phyloP scores from a whole-genome alignment of 2,113 vertebrate species.

The Polypterus bichir region DNA sequence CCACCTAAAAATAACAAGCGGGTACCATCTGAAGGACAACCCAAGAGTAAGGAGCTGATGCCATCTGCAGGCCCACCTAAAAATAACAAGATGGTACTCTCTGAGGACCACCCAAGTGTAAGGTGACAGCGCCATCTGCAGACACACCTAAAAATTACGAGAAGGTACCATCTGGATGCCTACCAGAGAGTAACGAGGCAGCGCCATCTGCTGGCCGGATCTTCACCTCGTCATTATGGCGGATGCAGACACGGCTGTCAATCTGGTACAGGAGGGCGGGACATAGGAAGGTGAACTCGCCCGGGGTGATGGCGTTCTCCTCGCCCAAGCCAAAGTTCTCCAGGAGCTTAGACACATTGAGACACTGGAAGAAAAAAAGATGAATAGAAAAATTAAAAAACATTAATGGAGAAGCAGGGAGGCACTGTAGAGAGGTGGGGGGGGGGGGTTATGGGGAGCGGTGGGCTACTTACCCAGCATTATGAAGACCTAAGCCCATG shows the following conservation, averaged over 20 bases:
- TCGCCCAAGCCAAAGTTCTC: slow-evolving; percentile 57
- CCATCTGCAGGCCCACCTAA: no score
- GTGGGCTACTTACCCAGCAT: not conserved
- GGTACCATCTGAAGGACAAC: no score
- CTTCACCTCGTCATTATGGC: slow-evolving; percentile 35
- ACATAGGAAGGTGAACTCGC: slow-evolving; percentile 64
- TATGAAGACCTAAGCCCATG: no score
- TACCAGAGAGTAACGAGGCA: slow-evolving; percentile 34
- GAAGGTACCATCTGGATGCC: not conserved
- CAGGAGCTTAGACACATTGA: slow-evolving; percentile 65
- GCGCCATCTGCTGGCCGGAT: slow-evolving; percentile 2
- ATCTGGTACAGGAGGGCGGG: slow-evolving; percentile 74
- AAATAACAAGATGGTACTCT: no score
- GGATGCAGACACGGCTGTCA: slow-evolving; percentile 66
- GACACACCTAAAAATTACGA: not conserved
- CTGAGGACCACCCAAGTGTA: no score
- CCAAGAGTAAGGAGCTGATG: no score
- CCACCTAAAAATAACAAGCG: no score
- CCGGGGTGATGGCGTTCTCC: slow-evolving; percentile 48
- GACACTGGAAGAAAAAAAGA: slow-evolving; percentile 38
- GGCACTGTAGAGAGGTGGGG: not conserved
- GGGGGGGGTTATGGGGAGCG: not conserved
- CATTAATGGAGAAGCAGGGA: not conserved
- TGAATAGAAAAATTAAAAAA: not conserved
- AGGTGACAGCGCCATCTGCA: no score